A percentile compares a stretch with the other conserved stretches of the same genome.
These are phyloP conservation scores for Tetrao urogallus DNA, from an alignment of 2,113 vertebrate species.

Conservation along the genomic window DNA sequence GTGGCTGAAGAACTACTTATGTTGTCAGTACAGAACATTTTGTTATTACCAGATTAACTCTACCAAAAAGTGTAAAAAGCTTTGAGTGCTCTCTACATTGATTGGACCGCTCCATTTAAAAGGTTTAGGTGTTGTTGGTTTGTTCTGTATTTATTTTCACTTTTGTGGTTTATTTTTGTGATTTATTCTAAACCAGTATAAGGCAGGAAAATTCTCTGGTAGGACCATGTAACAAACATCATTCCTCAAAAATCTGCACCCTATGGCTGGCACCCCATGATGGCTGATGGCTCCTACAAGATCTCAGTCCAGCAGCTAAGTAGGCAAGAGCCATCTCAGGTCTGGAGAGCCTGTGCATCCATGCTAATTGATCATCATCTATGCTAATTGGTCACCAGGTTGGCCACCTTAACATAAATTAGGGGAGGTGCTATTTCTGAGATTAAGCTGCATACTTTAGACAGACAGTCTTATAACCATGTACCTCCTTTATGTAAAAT, in stretches of 20 bases:
- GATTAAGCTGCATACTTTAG: not conserved
- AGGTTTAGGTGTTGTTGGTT: not conserved
- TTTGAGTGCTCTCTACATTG: not conserved
- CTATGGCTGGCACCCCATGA: not conserved
- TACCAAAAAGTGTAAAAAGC: not conserved
- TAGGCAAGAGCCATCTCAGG: not conserved
- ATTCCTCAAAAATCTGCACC: not conserved
- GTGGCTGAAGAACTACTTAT: not conserved
- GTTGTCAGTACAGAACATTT: not conserved
- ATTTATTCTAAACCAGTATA: not conserved
- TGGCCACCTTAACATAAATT: not conserved
- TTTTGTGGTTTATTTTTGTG: not conserved
- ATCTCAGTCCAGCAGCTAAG: not conserved
- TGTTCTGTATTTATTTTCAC: not conserved
- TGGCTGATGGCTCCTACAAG: not conserved
- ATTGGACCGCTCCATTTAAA: not conserved
- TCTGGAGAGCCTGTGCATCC: not conserved
- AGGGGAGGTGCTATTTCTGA: not conserved
- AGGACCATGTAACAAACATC: not conserved
- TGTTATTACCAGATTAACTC: not conserved
- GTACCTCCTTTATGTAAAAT: not conserved
- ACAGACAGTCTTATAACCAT: rapidly evolving
- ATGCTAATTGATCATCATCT: not conserved
- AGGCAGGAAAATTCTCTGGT: not conserved
- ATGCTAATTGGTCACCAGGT: not conserved